Base-by-base conservation (phyloP, 2,113 vertebrate species). In the Lampris megalopsis region DNA sequence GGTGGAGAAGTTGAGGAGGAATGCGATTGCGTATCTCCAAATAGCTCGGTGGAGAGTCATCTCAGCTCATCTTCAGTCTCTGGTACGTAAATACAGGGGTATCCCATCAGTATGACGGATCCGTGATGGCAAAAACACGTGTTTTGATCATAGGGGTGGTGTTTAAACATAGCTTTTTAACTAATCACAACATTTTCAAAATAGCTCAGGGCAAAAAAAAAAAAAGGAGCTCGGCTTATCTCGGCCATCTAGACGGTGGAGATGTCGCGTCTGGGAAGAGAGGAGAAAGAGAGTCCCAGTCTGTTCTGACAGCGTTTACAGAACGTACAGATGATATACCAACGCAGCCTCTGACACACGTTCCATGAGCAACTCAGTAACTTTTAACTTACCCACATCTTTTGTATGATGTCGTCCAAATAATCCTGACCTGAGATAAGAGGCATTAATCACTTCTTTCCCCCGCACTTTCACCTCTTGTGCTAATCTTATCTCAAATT, bases 21-120 rank as follows among this genome's bases (percentile, higher is more conserved):
- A 71, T 36, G 83, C 7, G 38, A 90, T 35, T 6, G 85, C 36
- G 9, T 65, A 77, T 73, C 37, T 77, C 75, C 85, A 83, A 41
- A 70, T 1, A 1, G 35, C 35, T 10, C 24, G 56, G 6, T 54
- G 47, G 48, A 71, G 65, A 79, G 66, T 80, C 92, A 93, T 94
- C 63, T 84, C 83, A 60, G 75, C 72, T 82, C 74, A 82, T 85
- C 42, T 60, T 68, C 67, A 24, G 41, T 54, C 38, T 73, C 42
- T 43, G 35, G 60, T 60, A 6, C 57, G 54, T 38, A 47, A 4
- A 9, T 5, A 61, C 36, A 63, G 24, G 24, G 24, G 24, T 24
- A 60, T 37, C 73, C 58, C 53, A 53, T 69, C 64, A 61, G 8
- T 9, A 45, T 40, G 35, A 47, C 42, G 38, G 52, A 43, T 49